Evolutionary conservation across 1,140 invertebrate genomes (phyloP), one percentile per base, ranked within the genome.

Genomic region (Wasmannia auropunctata): DNA sequence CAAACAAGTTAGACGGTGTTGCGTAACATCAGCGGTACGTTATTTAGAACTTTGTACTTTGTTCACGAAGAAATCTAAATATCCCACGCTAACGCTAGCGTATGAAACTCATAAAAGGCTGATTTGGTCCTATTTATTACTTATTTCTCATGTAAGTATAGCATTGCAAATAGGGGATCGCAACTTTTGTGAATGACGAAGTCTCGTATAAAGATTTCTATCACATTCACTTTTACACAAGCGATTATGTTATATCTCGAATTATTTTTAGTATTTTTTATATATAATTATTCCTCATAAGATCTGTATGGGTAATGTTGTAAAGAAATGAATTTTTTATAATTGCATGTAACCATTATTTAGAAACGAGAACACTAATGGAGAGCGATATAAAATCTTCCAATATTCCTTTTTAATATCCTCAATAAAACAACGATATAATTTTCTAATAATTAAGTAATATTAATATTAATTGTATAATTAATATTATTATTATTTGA

Each of bases 1-100:
- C 93, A 94, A 60, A 90, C 93, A 58, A 86, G 40, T 86, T 90
- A 69, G 40, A 58, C 58, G 7, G 25, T 74, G 51, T 83, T 49
- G 83, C 16, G 1, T 86, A 69, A 34, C 58, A 86, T 81, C 40
- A 70, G 34, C 8, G 19, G 62, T 69, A 46, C 5, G 10, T 65
- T 69, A 72, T 34, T 83, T 74, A 67, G 62, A 40, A 83, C n/a
- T 83, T 72, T 83, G n/a, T 11, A 31, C 11, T 51, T 83, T 58
- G n/a, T 80, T 67, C n/a, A 28, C 54, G 5, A 63, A 37, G n/a
- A 8, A 34, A 67, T 56, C 19, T 72, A 62, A 37, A 37, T 62
- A 40, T 74, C 11, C 28, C 37, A 6, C 3, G 31, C 14, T 25
- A 60, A 51, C 6, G 14, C 43, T 43, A 10, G 75, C n/a, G 14